Conservation (phyloP, 2,113 vertebrate genomes). For the Benitochromis conjunctus region DNA sequence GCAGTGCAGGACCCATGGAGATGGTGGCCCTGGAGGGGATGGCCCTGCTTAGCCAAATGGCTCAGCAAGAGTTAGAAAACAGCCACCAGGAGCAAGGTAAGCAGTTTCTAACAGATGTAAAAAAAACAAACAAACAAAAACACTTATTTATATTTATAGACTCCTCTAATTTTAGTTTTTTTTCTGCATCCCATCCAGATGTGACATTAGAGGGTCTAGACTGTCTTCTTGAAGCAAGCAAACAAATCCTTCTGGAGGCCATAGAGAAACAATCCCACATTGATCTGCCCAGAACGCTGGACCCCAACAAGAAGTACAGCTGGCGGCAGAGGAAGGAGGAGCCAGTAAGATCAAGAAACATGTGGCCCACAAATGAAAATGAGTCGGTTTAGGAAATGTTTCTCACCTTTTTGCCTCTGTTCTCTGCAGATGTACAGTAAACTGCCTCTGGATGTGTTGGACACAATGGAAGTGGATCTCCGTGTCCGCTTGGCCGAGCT, state of each 20-base stretch:
- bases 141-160: neutral
- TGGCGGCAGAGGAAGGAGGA: conserved; percentile 97
- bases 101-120: neutral
- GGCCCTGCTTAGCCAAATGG: conserved; percentile 91
- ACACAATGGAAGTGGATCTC: conserved; percentile 88
- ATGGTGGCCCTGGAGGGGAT: conserved; percentile 87
- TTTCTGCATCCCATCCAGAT: conserved; percentile 32
- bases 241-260: conserved; percentile 89
- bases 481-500: conserved; percentile 89
- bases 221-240: conserved; percentile 86
- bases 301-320: conserved; percentile 95
- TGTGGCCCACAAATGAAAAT: neutral
- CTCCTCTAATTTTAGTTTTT: neutral
- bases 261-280: conserved; percentile 84
- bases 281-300: conserved; percentile 84
- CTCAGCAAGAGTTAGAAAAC: conserved; percentile 84
- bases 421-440: conserved; percentile 83
- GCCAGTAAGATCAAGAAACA: conserved; percentile 73
- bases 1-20: conserved; percentile 66
- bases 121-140: too few relatives aligned
- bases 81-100: conserved; percentile 50
- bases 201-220: conserved; percentile 80
- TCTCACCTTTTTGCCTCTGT: neutral
- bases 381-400: neutral
- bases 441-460: conserved; percentile 87